Evolutionary conservation across 1,140 invertebrate species (phyloP).

Genomic region (Rhopalosiphum padi): DNA sequence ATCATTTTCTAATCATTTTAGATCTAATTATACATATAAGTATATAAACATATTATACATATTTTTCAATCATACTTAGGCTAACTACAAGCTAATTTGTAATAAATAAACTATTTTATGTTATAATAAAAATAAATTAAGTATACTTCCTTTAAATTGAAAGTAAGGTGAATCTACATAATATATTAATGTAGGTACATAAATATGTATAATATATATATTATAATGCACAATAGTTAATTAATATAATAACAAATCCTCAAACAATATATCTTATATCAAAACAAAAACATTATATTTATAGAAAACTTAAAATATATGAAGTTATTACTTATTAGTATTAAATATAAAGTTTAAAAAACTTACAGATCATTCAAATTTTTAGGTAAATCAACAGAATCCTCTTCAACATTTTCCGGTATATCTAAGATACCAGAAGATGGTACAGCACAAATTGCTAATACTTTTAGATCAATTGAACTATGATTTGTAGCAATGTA

Average conservation of each 20-base stretch:
- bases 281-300: background rate
- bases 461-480: slow-evolving; percentile 65
- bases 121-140: background rate
- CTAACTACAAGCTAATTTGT: background rate
- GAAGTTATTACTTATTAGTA: background rate
- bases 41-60: background rate
- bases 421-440: slow-evolving; percentile 27
- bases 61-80: background rate
- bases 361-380: slow-evolving; percentile 50
- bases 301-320: background rate
- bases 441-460: slow-evolving; percentile 64
- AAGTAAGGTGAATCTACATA: too few relatives aligned
- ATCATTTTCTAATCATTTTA: background rate
- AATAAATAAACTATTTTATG: background rate
- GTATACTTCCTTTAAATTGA: background rate
- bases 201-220: too few relatives aligned
- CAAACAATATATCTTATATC: background rate
- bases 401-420: slow-evolving; percentile 17
- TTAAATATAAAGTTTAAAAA: background rate
- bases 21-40: too few relatives aligned
- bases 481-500: slow-evolving; percentile 69
- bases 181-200: too few relatives aligned
- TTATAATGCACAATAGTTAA: too few relatives aligned
- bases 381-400: slow-evolving; percentile 38
- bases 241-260: background rate